phyloP scores from a whole-genome alignment of 2,888 invertebrate species.

The Machimus atricapillus region DNA sequence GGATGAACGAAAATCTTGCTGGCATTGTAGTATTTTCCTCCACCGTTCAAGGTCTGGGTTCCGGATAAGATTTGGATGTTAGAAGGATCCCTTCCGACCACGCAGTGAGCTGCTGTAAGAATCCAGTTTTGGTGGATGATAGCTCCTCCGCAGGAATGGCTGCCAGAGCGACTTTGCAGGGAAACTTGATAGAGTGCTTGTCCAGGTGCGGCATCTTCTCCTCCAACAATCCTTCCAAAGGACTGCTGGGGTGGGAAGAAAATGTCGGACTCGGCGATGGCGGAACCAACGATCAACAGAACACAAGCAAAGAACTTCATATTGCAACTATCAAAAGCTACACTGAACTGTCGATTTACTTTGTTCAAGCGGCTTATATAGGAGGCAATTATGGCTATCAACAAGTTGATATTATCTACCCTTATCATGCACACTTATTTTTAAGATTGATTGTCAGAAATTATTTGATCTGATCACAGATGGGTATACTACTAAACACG shows the following conservation, averaged over 20 bases:
- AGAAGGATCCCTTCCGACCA: conserved; percentile 53
- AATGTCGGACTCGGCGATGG: conserved; percentile 20
- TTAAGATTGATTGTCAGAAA: neutral
- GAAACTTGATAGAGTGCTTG: conserved; percentile 57
- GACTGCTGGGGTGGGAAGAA: conserved; percentile 26
- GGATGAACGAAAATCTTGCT: conserved; percentile 54
- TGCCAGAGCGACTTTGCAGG: conserved; percentile 54
- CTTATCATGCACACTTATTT: neutral
- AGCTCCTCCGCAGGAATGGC: conserved; percentile 58
- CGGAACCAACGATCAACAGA: conserved; percentile 10
- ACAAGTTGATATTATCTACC: neutral
- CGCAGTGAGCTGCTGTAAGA: conserved; percentile 58
- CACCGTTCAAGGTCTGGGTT: conserved; percentile 54
- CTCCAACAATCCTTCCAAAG: conserved; percentile 42
- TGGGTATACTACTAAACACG: neutral
- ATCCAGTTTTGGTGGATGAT: conserved; percentile 55
- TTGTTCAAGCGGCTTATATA: too few relatives aligned
- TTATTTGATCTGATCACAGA: neutral
- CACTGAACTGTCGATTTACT: neutral
- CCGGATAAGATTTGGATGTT: conserved; percentile 55
- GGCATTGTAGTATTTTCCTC: conserved; percentile 52
- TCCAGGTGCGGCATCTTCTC: conserved; percentile 33
- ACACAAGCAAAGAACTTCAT: neutral
- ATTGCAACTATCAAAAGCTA: neutral
- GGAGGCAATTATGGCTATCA: neutral